Conservation (phyloP, 2,888 invertebrate species). For the Limnephilus rhombicus region DNA sequence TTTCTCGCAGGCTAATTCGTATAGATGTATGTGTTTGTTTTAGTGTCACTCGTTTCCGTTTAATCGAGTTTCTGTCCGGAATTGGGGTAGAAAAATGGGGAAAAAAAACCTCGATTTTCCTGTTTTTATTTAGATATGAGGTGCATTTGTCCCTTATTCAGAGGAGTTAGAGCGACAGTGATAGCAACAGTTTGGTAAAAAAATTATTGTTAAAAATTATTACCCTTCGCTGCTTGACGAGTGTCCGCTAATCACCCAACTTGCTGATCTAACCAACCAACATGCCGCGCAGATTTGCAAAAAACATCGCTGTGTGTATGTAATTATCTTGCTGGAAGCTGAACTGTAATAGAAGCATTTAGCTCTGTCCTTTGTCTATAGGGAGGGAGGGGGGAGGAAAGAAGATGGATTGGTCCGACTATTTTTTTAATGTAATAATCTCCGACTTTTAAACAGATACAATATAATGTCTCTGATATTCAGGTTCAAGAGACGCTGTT, state of each 20-base stretch:
- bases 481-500: neutral
- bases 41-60: too few relatives aligned
- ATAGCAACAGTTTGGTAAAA: too few relatives aligned
- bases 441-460: neutral
- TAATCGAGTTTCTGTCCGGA: too few relatives aligned
- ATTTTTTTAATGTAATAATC: neutral
- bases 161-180: too few relatives aligned
- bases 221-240: neutral
- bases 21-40: too few relatives aligned
- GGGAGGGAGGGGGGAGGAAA: neutral
- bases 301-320: neutral
- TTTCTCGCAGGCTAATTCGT: too few relatives aligned
- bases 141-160: too few relatives aligned
- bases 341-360: neutral
- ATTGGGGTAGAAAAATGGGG: too few relatives aligned
- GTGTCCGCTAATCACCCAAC: neutral
- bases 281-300: neutral
- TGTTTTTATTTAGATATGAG: too few relatives aligned
- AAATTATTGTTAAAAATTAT: too few relatives aligned
- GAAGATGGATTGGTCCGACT: constrained; percentile 7
- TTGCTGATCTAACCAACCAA: neutral
- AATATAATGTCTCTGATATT: neutral
- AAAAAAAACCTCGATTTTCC: too few relatives aligned
- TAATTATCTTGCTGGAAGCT: neutral
- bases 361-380: neutral